These are phyloP conservation scores for Stramonita haemastoma DNA, from an alignment of 2,888 invertebrate genomes.

Conservation along the genomic window DNA sequence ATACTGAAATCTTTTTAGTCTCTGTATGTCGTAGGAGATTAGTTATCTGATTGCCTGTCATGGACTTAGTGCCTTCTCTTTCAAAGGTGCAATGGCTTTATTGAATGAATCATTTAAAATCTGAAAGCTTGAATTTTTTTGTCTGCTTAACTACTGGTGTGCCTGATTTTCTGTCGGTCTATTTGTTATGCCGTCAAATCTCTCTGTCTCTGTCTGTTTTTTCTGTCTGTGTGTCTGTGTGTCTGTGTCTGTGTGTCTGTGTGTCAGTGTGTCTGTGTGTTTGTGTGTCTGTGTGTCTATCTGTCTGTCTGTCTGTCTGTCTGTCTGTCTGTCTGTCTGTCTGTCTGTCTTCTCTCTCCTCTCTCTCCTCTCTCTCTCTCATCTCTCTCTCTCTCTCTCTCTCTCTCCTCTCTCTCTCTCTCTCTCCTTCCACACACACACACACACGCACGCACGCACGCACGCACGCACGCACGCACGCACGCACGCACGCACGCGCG, in stretches of 20 bases:
- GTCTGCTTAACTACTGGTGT: too few species aligned
- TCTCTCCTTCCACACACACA: too few species aligned
- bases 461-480: too few species aligned
- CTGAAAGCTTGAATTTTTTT: too few species aligned
- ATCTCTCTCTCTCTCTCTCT: neutral
- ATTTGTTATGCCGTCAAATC: neutral
- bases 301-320: neutral
- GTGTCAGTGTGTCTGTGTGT: neutral
- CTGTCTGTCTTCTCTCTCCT: neutral
- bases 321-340: neutral
- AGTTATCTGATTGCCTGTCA: too few species aligned
- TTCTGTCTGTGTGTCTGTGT: neutral
- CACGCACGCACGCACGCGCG: too few species aligned
- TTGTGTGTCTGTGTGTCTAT: neutral
- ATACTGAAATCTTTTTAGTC: too few species aligned
- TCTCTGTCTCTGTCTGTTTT: neutral
- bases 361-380: neutral
- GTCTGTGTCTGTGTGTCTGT: neutral
- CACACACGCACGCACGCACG: too few species aligned
- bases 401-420: neutral
- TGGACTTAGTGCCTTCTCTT: too few species aligned
- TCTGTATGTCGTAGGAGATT: too few species aligned
- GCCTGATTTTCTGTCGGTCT: neutral
- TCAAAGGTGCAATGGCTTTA: too few species aligned
- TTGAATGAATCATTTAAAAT: too few species aligned